phyloP scores from a whole-genome alignment of 2,113 vertebrate species.

The Baryphthengus martii region DNA sequence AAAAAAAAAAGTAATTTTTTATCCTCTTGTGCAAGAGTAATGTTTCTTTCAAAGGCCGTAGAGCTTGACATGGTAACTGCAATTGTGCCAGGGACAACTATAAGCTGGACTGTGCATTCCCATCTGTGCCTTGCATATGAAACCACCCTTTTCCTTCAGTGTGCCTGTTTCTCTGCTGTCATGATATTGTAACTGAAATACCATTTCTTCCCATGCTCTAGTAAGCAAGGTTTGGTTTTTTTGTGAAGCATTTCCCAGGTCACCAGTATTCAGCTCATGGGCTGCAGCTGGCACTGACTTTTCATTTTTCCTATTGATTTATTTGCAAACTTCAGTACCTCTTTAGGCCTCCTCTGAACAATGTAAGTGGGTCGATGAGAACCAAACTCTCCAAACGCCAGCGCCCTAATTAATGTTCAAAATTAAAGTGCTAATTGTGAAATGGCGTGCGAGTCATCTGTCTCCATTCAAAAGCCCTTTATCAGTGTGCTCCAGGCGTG shows the following conservation, averaged over 20 bases:
- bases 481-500: not conserved
- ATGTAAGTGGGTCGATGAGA: not conserved
- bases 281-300: not conserved
- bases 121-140: not conserved
- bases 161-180: not conserved
- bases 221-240: not conserved
- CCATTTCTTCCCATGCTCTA: not conserved
- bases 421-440: conserved; percentile 30
- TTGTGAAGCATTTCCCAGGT: not conserved
- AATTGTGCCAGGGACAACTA: not conserved
- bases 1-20: not conserved
- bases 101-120: not conserved
- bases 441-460: not conserved
- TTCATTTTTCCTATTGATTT: not conserved
- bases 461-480: not conserved
- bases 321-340: not conserved
- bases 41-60: not conserved
- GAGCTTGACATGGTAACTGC: fast-evolving
- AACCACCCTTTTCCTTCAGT: not conserved
- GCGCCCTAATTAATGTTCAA: not conserved
- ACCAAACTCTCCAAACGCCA: not conserved
- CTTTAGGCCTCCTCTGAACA: not conserved
- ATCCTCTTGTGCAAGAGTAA: not conserved
- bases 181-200: not conserved
- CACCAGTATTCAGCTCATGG: not conserved